Base-by-base conservation (phyloP, 2,888 invertebrate species). In the Pheosia gnoma region DNA sequence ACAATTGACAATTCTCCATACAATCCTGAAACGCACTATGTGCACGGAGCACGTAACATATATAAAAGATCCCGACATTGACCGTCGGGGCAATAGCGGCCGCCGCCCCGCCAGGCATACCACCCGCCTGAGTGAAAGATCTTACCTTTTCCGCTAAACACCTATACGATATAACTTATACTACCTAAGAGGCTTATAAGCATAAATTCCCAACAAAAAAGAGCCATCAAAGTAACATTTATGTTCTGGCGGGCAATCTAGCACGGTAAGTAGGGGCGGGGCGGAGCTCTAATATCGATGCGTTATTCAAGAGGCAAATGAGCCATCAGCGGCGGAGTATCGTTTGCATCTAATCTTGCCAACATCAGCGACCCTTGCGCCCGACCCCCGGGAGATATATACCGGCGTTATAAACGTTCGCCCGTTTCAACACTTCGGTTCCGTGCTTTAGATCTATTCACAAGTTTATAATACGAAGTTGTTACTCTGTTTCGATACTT, bases 261-360 rank as follows among this genome's bases (percentile, higher is more conserved):
- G 62, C 62, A 49, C 62, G 54, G 71, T 73, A 74, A 76, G 79
- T 71, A 77, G 71, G 69, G 77, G 70, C 62, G 71, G 69, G 77
- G 70, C 62, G 67, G 59, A 80, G 81, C 83, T 79, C 78, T 86
- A 84, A 87, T 86, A 87, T 87, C 83, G 84, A 89, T 89, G 87
- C 82, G 86, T 90, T 90, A 90, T 89, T 90, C 90, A 88, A 85
- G 83, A 89, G 86, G 86, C 84, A 92, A 92, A 91, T 90, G 90
- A 91, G 90, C 90, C 89, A 92, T 91, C 91, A 88, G 84, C 81
- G 81, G 76, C 74, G 82, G 66, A 78, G 85, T 85, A 83, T 90
- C 91, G 85, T 93, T 92, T 92, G 90, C 91, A 91, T 92, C 88
- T 93, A 90, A 91, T 91, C 89, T 88, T 76, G 80, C 77, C 75